Conservation (phyloP, 2,888 invertebrate species). For the Aelia acuminata region DNA sequence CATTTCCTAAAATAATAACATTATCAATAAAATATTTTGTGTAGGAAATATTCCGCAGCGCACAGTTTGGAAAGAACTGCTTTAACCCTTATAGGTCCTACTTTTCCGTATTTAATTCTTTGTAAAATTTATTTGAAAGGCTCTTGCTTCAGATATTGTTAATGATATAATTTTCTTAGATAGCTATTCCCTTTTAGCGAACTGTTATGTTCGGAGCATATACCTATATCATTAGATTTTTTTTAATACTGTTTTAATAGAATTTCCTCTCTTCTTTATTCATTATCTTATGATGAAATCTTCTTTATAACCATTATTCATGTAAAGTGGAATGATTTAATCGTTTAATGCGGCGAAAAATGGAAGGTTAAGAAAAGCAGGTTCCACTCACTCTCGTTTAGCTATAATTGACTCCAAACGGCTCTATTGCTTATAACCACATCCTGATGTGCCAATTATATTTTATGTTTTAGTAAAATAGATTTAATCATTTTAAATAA, state of each 20-base stretch:
- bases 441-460: neutral
- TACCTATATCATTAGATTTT: neutral
- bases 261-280: neutral
- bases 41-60: no score
- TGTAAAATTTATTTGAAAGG: no score
- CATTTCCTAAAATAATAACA: no score
- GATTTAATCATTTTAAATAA: neutral
- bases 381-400: neutral
- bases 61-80: no score
- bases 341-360: neutral
- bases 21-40: no score
- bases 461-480: neutral
- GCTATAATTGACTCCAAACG: neutral
- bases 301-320: neutral
- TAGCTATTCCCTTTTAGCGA: neutral
- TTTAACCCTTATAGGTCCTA: no score
- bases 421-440: neutral
- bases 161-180: neutral
- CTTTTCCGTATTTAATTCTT: no score
- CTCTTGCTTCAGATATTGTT: no score
- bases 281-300: neutral
- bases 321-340: neutral
- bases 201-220: neutral
- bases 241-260: neutral
- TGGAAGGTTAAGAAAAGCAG: neutral